Percentiles rank a stretch among this genome's conserved stretches.
These are phyloP conservation scores for Aphrophora alni DNA, from an alignment of 2,888 invertebrate species.

Conservation along the genomic window DNA sequence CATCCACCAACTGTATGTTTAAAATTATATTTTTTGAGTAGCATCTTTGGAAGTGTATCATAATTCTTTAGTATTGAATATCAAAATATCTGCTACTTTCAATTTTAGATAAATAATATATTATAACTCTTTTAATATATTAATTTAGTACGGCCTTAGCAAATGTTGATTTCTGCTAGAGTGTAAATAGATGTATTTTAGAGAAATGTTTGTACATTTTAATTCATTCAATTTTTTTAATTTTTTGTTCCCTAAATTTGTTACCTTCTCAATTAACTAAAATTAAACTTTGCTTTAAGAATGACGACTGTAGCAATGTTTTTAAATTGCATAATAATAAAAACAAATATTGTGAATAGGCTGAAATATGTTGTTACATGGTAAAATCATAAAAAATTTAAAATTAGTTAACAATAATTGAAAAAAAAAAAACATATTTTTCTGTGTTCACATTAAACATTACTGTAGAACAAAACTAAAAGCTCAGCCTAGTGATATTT, in stretches of 20 bases:
- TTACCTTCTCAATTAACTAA: not conserved
- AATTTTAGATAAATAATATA: not conserved
- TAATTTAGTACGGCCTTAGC: not conserved
- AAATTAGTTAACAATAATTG: too few species aligned
- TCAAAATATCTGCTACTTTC: not conserved
- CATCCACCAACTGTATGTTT: too few species aligned
- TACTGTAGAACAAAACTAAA: too few species aligned
- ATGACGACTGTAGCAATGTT: not conserved
- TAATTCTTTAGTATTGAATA: not conserved
- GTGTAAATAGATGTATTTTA: not conserved
- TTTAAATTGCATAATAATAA: not conserved
- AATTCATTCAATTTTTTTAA: not conserved
- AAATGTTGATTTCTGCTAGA: not conserved
- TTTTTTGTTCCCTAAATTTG: not conserved
- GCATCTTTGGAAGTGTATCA: not conserved
- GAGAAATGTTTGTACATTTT: not conserved
- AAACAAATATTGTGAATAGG: too few species aligned
- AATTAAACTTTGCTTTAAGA: not conserved
- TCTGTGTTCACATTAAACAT: too few species aligned
- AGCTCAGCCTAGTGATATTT: too few species aligned
- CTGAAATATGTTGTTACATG: too few species aligned
- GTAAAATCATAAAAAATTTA: too few species aligned
- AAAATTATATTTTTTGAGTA: not conserved
- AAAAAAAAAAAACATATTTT: too few species aligned
- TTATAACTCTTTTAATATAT: not conserved